A percentile compares a stretch with the other conserved stretches of the same genome.
Conservation (phyloP, 2,888 invertebrate genomes). For the Copidosoma aretas region DNA sequence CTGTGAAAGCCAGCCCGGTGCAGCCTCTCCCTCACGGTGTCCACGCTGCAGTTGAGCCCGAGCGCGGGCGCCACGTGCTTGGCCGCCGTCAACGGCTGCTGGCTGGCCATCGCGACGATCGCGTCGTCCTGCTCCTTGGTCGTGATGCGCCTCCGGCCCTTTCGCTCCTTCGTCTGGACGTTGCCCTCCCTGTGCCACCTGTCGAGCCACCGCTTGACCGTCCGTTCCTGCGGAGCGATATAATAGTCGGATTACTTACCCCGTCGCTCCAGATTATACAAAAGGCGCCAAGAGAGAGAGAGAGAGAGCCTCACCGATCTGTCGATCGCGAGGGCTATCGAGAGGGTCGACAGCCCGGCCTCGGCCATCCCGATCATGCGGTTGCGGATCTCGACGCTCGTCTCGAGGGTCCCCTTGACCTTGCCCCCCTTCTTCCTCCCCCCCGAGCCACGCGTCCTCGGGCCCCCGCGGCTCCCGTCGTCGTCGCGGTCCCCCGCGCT, state of each 20-base stretch:
- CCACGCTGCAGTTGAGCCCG: conserved; percentile 60
- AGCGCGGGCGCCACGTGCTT: conserved; percentile 60
- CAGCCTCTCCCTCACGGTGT: conserved; percentile 58
- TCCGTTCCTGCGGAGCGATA: conserved; percentile 54
- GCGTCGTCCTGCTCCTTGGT: conserved; percentile 61
- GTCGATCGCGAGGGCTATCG: conserved; percentile 60
- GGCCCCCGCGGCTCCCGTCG: not conserved
- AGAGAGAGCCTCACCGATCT: conserved; percentile 56
- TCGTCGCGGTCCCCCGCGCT: conserved; percentile 40
- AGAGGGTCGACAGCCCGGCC: conserved; percentile 59
- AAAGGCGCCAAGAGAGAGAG: too few species aligned
- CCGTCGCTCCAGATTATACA: not conserved
- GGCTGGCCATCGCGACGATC: conserved; percentile 60
- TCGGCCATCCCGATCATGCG: conserved; percentile 62
- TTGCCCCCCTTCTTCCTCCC: conserved; percentile 59
- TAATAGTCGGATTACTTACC: not conserved
- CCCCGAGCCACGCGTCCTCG: conserved; percentile 10
- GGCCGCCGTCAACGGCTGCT: conserved; percentile 60
- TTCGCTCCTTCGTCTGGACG: conserved; percentile 60
- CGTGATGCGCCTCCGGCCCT: conserved; percentile 59
- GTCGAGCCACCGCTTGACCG: conserved; percentile 60
- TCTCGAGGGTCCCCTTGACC: conserved; percentile 59
- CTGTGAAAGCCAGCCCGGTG: conserved; percentile 61
- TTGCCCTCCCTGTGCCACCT: conserved; percentile 61
- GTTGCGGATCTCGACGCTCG: conserved; percentile 60